Base-by-base conservation (phyloP, 2,888 invertebrate species). In the Julus scanicus region DNA sequence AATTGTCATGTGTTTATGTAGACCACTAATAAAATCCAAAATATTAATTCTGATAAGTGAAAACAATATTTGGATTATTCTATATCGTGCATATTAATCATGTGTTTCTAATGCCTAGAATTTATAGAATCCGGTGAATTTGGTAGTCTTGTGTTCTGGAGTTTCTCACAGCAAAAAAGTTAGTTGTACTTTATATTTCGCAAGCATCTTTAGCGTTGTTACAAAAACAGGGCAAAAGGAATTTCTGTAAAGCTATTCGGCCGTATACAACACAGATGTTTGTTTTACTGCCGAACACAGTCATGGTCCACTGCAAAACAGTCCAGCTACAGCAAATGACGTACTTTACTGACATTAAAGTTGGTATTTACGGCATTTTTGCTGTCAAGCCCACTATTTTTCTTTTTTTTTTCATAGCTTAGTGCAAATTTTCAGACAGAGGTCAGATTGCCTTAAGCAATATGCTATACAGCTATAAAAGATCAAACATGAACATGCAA, bases 401-500 rank as follows among this genome's bases (percentile, higher is more conserved):
- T 29, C 29, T 44, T 44, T 63, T 63, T 53, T 44, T 44, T 63
- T 63, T 63, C 63, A 63, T n/a, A 63, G 63, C 63, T 20, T 20
- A 63, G 63, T 63, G 63, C 63, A 63, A 63, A 63, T 63, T 63
- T 63, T n/a, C 63, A 20, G 63, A 5, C 63, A 20, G n/a, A 63
- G 63, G 63, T 63, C 63, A 63, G 63, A 63, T 63, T 63, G 63
- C 63, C 20, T 63, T 63, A 6, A 9, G 63, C 63, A 63, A 20
- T 63, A 63, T 63, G 63, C 29, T 29, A 29, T 63, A 63, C 20
- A 20, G 63, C 63, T 63, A 63, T 63, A 63, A 63, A 63, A 63
- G 63, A 63, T 63, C 63, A 63, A 63, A 63, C 63, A 63, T 63
- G 63, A 63, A 63, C 63, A 63, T 63, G 63, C 63, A 63, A 63